Evolutionary conservation across 2,113 vertebrate species (phyloP).

Genomic region (Otolemur garnettii): DNA sequence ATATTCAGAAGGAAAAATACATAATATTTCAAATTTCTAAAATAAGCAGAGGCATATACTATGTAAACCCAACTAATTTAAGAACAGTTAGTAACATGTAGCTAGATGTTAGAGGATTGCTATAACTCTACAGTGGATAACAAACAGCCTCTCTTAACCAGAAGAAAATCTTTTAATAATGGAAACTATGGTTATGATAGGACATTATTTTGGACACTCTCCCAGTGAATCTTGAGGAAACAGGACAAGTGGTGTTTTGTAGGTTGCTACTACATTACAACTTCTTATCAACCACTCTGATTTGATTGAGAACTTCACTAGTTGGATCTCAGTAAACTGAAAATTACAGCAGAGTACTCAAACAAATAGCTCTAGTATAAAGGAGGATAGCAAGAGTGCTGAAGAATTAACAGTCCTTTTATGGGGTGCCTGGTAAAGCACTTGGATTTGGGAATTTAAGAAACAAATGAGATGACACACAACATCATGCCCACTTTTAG

Average conservation of each 20-base stretch:
- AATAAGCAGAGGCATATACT: constrained; percentile 1
- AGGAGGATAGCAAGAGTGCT: neutral
- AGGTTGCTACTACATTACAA: neutral
- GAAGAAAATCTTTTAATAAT: neutral
- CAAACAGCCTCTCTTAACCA: neutral
- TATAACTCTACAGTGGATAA: neutral
- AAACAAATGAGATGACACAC: constrained; percentile 10
- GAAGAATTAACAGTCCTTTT: neutral
- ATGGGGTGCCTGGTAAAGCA: neutral
- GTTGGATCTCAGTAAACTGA: neutral
- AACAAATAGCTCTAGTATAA: constrained; percentile 2
- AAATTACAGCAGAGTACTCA: neutral
- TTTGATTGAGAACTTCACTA: neutral
- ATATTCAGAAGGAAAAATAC: constrained; percentile 42
- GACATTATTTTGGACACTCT: neutral
- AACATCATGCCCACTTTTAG: neutral
- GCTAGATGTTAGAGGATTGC: neutral
- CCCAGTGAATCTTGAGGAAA: neutral
- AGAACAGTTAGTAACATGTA: neutral
- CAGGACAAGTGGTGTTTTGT: neutral
- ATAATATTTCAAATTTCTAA: constrained; percentile 56
- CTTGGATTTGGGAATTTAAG: neutral
- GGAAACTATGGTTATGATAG: neutral
- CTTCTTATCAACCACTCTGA: neutral
- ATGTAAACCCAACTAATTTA: constrained; percentile 38